These are phyloP conservation scores for Odontomachus brunneus DNA, from an alignment of 1,140 invertebrate genomes.

Conservation along the genomic window DNA sequence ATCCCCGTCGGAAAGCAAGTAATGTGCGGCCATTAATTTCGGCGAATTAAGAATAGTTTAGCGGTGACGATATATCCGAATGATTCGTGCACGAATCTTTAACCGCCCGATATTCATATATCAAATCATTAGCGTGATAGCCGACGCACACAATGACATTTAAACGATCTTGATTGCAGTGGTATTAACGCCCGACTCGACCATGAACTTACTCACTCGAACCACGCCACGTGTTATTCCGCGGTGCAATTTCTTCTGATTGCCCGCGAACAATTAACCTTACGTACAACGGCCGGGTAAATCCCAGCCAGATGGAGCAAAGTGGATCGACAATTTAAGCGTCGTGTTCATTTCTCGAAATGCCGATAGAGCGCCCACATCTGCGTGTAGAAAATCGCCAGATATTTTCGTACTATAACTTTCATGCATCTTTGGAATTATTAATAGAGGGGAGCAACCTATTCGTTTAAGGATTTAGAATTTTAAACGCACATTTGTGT, in stretches of 20 bases:
- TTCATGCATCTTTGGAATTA: too few relatives aligned
- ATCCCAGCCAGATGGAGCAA: constrained; percentile 12
- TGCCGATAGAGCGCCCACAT: not conserved
- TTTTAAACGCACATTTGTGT: too few relatives aligned
- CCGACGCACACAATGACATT: constrained; percentile 18
- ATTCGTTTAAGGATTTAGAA: too few relatives aligned
- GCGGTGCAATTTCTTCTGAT: constrained; percentile 22
- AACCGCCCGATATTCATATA: constrained; percentile 35
- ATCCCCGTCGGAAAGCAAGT: not conserved
- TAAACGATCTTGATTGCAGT: constrained; percentile 45
- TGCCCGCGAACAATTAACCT: constrained; percentile 29
- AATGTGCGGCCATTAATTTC: constrained; percentile 39
- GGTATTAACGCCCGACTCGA: constrained; percentile 39
- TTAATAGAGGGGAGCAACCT: too few relatives aligned
- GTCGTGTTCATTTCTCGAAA: not conserved
- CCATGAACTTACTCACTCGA: constrained; percentile 39
- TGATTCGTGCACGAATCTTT: constrained; percentile 38
- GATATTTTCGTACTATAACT: too few relatives aligned
- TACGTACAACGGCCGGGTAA: not conserved
- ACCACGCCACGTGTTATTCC: not conserved
- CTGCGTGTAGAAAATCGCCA: not conserved
- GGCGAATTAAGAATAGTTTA: constrained; percentile 41
- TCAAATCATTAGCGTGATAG: constrained; percentile 39
- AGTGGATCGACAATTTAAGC: constrained; percentile 6
- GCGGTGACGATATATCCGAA: not conserved